phyloP scores from a whole-genome alignment of 2,113 vertebrate species.

The Apodemus sylvaticus region DNA sequence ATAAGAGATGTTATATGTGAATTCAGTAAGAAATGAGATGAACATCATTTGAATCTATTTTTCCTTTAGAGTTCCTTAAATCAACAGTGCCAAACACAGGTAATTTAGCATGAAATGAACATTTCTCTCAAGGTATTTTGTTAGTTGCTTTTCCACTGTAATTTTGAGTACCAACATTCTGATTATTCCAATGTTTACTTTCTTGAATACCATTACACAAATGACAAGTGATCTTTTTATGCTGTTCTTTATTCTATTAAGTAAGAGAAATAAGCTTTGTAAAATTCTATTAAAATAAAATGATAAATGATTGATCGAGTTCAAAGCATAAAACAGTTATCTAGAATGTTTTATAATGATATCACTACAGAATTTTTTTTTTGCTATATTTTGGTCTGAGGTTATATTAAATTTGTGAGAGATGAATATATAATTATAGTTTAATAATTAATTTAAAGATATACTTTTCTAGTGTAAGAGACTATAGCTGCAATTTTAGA shows the following conservation, averaged over 20 bases:
- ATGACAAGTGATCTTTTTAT: constrained; percentile 59
- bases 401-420: constrained; percentile 56
- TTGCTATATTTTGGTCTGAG: neutral
- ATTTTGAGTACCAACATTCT: constrained; percentile 55
- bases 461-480: neutral
- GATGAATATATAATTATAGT: neutral
- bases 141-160: constrained; percentile 31
- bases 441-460: constrained; percentile 62
- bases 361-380: constrained; percentile 49
- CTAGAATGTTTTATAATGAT: constrained; percentile 30
- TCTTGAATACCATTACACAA: constrained; percentile 44
- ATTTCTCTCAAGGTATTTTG: constrained; percentile 33
- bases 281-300: constrained; percentile 30
- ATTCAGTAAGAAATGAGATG: neutral
- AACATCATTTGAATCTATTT: neutral
- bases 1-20: neutral
- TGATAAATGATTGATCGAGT: constrained; percentile 34
- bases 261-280: constrained; percentile 40
- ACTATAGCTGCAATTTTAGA: constrained; percentile 30
- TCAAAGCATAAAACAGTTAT: constrained; percentile 47
- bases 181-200: constrained; percentile 52
- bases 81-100: constrained; percentile 42
- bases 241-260: constrained; percentile 45
- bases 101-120: constrained; percentile 1
- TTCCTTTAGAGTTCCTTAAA: constrained; percentile 25